Conservation (phyloP, 2,797 vertebrate genomes). For the Xenops minutus region DNA sequence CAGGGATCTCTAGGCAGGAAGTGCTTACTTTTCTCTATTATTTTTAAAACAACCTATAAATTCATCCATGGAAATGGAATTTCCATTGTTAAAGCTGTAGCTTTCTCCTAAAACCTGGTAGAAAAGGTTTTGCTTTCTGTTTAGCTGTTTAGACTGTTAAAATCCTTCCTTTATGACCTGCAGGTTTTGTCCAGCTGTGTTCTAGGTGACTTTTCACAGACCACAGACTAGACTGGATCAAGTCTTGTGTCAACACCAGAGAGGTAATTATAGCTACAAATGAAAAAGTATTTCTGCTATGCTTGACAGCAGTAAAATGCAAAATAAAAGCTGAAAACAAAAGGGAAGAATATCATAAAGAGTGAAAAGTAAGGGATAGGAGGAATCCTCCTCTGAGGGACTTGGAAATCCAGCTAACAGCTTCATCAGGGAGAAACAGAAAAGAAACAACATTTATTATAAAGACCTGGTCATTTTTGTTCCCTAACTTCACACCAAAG, state of each 20-base stretch:
- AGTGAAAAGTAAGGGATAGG: background rate
- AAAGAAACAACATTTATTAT: background rate
- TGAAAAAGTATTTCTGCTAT: background rate
- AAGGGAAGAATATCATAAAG: background rate
- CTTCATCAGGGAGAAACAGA: background rate
- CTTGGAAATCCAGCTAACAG: background rate
- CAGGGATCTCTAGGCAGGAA: background rate
- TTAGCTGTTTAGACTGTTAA: background rate
- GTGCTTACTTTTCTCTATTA: background rate
- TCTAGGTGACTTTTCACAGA: background rate
- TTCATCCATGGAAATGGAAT: background rate
- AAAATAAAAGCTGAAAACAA: background rate
- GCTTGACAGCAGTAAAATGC: background rate
- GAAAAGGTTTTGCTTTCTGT: background rate
- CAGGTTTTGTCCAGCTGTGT: background rate
- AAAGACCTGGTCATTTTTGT: background rate
- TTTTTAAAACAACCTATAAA: background rate
- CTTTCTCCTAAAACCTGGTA: background rate
- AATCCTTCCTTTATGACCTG: background rate
- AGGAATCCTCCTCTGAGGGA: background rate
- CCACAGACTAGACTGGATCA: background rate
- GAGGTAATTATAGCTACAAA: background rate
- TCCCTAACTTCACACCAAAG: background rate
- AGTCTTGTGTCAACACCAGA: background rate
- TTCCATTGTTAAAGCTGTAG: background rate